Evolutionary conservation across 2,888 invertebrate genomes (phyloP).

Genomic region (Cephus rjabovi): DNA sequence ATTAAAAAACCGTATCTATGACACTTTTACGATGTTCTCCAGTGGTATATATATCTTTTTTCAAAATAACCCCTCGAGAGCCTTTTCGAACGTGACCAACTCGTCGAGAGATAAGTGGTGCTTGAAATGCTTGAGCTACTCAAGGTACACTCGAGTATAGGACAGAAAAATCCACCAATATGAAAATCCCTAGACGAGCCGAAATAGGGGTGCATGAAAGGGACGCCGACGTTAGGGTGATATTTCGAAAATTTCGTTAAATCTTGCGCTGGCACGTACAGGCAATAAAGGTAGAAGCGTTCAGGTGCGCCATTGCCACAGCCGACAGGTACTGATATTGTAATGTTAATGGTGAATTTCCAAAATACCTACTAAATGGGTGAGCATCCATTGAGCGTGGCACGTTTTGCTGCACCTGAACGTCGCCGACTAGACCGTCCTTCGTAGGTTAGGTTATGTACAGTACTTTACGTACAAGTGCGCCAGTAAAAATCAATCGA

Average conservation of each 20-base stretch:
- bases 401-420: conserved; percentile 48
- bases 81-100: neutral
- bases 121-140: neutral
- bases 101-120: neutral
- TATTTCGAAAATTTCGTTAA: conserved; percentile 57
- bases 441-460: neutral
- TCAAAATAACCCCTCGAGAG: neutral
- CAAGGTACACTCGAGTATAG: neutral
- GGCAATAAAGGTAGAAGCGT: conserved; percentile 44
- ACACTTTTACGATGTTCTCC: neutral
- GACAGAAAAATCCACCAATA: neutral
- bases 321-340: conserved; percentile 57
- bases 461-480: neutral
- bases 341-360: conserved; percentile 59
- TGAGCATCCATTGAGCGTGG: conserved; percentile 52
- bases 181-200: neutral
- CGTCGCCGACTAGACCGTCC: neutral
- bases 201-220: conserved; percentile 12
- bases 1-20: neutral
- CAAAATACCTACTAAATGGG: conserved; percentile 55
- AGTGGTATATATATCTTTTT: neutral
- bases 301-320: conserved; percentile 7
- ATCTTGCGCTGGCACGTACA: conserved; percentile 64
- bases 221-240: conserved; percentile 30
- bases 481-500: neutral